Percentiles rank a stretch among this genome's conserved stretches.
These are phyloP conservation scores for Spodoptera litura DNA, from an alignment of 1,140 invertebrate genomes.

Conservation along the genomic window DNA sequence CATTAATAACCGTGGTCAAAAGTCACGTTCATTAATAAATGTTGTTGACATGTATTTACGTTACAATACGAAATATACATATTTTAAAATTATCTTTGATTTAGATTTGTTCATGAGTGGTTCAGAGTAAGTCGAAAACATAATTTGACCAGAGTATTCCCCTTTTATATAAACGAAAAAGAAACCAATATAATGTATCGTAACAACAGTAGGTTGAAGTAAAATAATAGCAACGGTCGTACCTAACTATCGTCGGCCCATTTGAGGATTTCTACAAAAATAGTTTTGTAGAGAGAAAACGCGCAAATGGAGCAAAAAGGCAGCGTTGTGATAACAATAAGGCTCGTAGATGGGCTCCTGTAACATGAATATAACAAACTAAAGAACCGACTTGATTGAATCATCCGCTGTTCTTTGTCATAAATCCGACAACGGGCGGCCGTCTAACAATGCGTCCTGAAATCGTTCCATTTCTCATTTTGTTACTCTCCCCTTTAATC, in stretches of 20 bases:
- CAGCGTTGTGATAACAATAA: conserved; percentile 76
- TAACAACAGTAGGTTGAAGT: not conserved
- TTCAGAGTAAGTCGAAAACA: no score
- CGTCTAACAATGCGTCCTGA: conserved; percentile 84
- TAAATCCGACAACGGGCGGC: conserved; percentile 83
- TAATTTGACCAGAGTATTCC: no score
- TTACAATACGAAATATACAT: no score
- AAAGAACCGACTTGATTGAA: conserved; percentile 84
- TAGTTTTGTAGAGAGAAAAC: conserved; percentile 44
- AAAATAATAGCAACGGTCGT: not conserved
- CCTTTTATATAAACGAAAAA: no score
- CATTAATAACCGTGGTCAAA: no score
- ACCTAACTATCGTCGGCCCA: not conserved
- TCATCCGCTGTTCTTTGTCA: conserved; percentile 85
- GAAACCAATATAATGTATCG: no score
- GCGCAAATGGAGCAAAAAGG: conserved; percentile 72
- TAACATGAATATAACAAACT: conserved; percentile 85
- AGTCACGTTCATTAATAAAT: no score
- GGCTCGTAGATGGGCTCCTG: conserved; percentile 69
- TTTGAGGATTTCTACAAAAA: conserved; percentile 28
- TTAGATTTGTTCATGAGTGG: no score
- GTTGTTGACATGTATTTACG: no score
- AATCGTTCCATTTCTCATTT: conserved; percentile 86
- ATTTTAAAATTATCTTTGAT: no score
- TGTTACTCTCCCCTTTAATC: conserved; percentile 86